A percentile compares a stretch with the other conserved stretches of the same genome.
Evolutionary conservation across 2,797 vertebrate genomes (phyloP).

Genomic region (Myripristis jacobus): DNA sequence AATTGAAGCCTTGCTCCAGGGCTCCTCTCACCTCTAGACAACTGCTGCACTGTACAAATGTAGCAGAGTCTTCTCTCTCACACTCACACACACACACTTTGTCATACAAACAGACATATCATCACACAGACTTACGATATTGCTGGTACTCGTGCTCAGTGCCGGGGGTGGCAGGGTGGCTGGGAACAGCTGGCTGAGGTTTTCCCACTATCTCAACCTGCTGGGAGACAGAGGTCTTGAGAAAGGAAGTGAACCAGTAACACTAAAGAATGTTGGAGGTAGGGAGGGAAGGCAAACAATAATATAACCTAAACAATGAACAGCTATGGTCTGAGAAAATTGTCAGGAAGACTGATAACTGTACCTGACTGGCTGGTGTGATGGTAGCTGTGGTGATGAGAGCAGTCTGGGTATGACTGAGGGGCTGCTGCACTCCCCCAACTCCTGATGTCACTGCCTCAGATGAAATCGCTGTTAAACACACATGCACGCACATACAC

Average conservation of each 20-base stretch:
- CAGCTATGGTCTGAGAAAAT: neutral
- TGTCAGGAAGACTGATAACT: neutral
- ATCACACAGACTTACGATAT: conserved; percentile 80
- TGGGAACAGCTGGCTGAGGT: conserved; percentile 80
- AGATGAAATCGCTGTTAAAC: conserved; percentile 65
- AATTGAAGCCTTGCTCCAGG: neutral
- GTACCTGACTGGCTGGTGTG: conserved; percentile 76
- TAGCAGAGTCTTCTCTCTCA: neutral
- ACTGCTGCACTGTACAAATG: neutral
- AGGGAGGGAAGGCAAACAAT: neutral
- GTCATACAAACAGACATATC: neutral
- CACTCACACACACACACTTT: neutral
- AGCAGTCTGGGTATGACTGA: conserved; percentile 62
- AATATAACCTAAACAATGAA: neutral
- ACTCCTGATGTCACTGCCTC: conserved; percentile 76
- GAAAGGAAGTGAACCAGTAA: neutral
- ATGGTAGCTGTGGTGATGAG: conserved; percentile 65
- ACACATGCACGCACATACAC: neutral
- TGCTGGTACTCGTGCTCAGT: conserved; percentile 82
- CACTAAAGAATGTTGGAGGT: neutral
- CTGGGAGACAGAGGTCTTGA: conserved; percentile 9
- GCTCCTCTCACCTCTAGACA: neutral
- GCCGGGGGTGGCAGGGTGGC: conserved; percentile 81
- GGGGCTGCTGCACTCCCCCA: conserved; percentile 72
- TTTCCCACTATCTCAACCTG: conserved; percentile 84